phyloP scores from a whole-genome alignment of 2,113 vertebrate genomes.

The Monarcha castaneiventris region DNA sequence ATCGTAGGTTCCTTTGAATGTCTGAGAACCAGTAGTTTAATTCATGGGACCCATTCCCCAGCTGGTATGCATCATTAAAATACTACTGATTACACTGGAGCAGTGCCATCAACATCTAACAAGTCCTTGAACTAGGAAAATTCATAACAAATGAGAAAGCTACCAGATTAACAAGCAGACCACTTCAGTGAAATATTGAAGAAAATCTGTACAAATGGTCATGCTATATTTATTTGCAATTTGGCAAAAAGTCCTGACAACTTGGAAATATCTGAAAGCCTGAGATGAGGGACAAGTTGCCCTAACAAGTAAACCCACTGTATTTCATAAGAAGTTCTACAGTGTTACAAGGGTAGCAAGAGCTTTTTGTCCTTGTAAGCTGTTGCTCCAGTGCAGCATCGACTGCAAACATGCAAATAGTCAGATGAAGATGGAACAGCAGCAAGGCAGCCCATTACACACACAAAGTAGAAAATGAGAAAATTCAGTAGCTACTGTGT shows the following conservation, averaged over 20 bases:
- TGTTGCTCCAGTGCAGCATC: background rate
- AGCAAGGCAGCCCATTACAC: background rate
- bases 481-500: background rate
- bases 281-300: background rate
- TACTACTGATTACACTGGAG: background rate
- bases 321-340: background rate
- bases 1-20: background rate
- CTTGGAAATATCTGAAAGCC: background rate
- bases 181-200: background rate
- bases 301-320: background rate
- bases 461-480: background rate
- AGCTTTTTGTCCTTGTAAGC: background rate
- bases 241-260: background rate
- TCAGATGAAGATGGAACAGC: background rate
- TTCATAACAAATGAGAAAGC: constrained; percentile 20
- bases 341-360: background rate
- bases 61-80: background rate
- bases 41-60: background rate
- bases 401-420: background rate
- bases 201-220: background rate
- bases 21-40: background rate
- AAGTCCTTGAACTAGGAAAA: constrained; percentile 14
- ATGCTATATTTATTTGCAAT: background rate
- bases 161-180: background rate
- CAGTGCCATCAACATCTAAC: background rate